Conservation (phyloP, 2,113 vertebrate species). For the Myrmecophaga tridactyla region DNA sequence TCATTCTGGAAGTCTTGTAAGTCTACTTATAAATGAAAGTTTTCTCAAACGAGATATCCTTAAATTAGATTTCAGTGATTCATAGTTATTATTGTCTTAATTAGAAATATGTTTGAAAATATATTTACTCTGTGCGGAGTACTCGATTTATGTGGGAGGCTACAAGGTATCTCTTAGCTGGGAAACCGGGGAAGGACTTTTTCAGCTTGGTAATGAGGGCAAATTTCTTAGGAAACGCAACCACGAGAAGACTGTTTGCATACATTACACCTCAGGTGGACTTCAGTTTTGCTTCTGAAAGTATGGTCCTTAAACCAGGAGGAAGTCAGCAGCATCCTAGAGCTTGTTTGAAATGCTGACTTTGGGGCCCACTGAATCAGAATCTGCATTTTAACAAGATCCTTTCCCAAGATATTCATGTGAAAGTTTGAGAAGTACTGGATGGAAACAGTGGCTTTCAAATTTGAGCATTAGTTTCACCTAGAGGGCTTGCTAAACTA, state of each 20-base stretch:
- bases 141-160: background rate
- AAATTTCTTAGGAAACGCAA: background rate
- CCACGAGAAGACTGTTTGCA: background rate
- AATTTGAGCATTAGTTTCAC: background rate
- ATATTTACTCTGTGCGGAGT: background rate
- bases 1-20: background rate
- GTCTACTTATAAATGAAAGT: background rate
- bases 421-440: background rate
- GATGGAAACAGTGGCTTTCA: background rate
- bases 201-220: background rate
- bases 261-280: background rate
- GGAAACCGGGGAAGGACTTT: background rate
- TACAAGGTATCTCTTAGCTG: background rate
- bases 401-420: background rate
- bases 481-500: background rate
- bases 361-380: background rate
- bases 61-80: conserved; percentile 22
- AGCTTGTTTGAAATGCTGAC: background rate
- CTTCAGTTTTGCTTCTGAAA: background rate
- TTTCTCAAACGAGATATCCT: background rate
- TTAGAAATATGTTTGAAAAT: conserved; percentile 37
- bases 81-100: conserved; percentile 5
- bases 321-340: background rate
- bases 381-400: background rate
- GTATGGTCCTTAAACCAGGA: background rate